These are phyloP conservation scores for Clamator glandarius DNA, from an alignment of 2,797 vertebrate species.

Conservation along the genomic window DNA sequence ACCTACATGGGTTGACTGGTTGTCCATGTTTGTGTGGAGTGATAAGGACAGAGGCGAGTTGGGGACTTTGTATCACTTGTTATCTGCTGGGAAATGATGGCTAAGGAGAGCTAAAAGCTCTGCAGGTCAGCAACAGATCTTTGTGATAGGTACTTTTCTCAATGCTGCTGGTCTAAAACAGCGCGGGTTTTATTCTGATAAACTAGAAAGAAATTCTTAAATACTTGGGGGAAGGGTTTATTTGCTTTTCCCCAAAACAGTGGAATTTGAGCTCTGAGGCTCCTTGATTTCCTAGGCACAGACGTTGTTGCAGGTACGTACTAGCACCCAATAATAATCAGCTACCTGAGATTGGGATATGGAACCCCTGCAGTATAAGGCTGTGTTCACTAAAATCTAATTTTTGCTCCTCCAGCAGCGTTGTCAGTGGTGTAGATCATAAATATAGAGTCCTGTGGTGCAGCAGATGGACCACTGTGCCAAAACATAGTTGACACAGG, in stretches of 20 bases:
- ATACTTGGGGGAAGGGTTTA: neutral
- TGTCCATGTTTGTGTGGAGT: neutral
- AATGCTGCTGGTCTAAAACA: neutral
- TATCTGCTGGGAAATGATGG: neutral
- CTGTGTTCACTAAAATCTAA: neutral
- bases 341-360: neutral
- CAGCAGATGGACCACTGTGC: neutral
- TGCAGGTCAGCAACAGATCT: neutral
- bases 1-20: neutral
- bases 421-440: neutral
- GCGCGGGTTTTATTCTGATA: neutral
- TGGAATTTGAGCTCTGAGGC: neutral
- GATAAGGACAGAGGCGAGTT: neutral
- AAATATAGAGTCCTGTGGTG: neutral
- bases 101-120: neutral
- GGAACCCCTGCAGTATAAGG: neutral
- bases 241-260: neutral
- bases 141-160: neutral
- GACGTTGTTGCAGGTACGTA: accelerated
- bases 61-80: neutral
- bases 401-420: neutral
- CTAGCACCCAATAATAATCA: neutral
- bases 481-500: neutral
- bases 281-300: neutral
- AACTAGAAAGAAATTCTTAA: neutral